phyloP scores from a whole-genome alignment of 2,888 invertebrate species.

The Caenorhabditis panamensis region DNA sequence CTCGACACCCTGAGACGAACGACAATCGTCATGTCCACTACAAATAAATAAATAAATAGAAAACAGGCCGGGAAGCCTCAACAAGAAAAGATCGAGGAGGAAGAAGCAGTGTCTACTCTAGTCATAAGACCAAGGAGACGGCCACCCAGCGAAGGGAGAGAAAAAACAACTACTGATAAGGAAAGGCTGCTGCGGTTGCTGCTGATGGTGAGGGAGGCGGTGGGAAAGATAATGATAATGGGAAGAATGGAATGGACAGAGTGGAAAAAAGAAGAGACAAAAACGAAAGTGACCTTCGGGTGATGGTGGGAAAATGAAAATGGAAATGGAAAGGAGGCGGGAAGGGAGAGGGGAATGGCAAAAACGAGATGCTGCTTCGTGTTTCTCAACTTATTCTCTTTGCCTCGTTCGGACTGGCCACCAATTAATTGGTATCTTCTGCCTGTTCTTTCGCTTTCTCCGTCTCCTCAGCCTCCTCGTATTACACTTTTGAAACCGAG shows the following conservation, averaged over 20 bases:
- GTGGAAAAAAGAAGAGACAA: not conserved
- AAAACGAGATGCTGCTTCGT: slow-evolving; percentile 20
- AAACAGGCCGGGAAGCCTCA: not conserved
- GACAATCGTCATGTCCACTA: not conserved
- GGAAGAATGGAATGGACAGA: slow-evolving; percentile 5
- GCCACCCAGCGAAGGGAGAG: not conserved
- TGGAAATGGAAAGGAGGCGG: not conserved
- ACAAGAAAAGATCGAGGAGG: not conserved
- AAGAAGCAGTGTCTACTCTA: not conserved
- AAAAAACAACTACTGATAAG: slow-evolving; percentile 26
- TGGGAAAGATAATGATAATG: slow-evolving; percentile 13
- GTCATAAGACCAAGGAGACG: slow-evolving; percentile 5
- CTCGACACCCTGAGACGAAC: not conserved
- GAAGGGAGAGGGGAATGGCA: slow-evolving; percentile 13
- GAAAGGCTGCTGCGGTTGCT: not conserved
- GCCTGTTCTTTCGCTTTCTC: slow-evolving; percentile 2
- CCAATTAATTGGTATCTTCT: slow-evolving; percentile 35
- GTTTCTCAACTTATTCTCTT: slow-evolving; percentile 12
- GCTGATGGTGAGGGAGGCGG: not conserved
- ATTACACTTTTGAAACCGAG: slow-evolving; percentile 1
- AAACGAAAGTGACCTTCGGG: slow-evolving; percentile 34
- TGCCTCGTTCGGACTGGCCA: not conserved
- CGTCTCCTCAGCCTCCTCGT: not conserved
- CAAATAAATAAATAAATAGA: slow-evolving; percentile 18
- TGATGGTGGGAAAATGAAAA: not conserved